Conservation (phyloP, 2,113 vertebrate genomes). For the Eclectus roratus region DNA sequence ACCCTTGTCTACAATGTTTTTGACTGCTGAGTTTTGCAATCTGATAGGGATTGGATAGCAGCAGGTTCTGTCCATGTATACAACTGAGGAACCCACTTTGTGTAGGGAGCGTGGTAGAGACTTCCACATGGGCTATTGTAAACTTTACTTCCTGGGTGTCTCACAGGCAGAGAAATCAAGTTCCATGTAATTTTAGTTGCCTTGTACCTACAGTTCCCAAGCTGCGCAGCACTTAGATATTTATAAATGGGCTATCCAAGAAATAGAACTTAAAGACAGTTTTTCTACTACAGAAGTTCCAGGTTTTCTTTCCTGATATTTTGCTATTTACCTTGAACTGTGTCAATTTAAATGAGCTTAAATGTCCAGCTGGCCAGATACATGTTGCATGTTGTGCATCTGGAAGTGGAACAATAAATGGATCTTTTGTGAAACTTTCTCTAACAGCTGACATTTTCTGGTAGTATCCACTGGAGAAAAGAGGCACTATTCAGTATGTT, state of each 20-base stretch:
- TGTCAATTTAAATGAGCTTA: not conserved
- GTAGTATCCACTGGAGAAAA: not conserved
- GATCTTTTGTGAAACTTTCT: not conserved
- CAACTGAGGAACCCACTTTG: not conserved
- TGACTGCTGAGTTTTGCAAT: not conserved
- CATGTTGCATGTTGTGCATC: not conserved
- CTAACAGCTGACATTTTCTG: not conserved
- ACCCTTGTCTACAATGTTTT: too few species aligned
- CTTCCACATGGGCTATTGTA: not conserved
- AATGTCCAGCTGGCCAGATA: not conserved
- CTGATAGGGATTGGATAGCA: fast-evolving
- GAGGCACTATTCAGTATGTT: constrained; percentile 37
- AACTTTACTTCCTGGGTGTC: not conserved
- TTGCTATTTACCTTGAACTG: not conserved
- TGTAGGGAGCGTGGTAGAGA: not conserved
- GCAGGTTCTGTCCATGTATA: not conserved
- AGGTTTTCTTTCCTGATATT: not conserved
- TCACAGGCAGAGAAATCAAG: not conserved
- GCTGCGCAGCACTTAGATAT: not conserved
- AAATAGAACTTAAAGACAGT: not conserved
- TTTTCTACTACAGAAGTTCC: not conserved
- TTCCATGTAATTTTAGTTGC: not conserved
- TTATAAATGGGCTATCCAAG: not conserved
- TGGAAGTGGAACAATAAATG: not conserved
- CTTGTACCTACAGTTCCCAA: not conserved